Evolutionary conservation across 1,140 invertebrate species (phyloP), one percentile per base, ranked within the genome.

Genomic region (Parasteatoda tepidariorum): DNA sequence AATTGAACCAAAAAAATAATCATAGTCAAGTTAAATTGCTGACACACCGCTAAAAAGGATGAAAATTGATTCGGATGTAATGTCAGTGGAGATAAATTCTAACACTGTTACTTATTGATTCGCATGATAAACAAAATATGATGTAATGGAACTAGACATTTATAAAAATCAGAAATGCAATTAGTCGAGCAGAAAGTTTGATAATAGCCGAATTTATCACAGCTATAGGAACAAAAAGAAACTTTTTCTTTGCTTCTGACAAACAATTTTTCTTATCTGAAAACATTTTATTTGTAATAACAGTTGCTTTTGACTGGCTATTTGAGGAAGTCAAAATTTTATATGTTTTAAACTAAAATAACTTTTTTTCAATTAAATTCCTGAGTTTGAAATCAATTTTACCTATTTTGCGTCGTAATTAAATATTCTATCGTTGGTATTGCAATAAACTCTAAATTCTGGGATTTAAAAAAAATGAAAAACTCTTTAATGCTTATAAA

Each of bases 141-240:
- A 7, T 48, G n/a, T 33, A 73, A 73, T 34, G 70, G 70, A 57
- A 73, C n/a, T 48, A 13, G 70, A 31, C n/a, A 73, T 30, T 57
- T 48, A 59, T 33, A 34, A 73, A 73, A 57, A 30, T 24, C 26
- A 11, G 48, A 59, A 73, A 71, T 7, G 48, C 68, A 57, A 28
- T 24, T 38, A 57, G 54, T 6, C 30, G 26, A 26, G 48, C 48
- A 73, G 18, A 57, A 5, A 11, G 11, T 18, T 0, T 57, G 70
- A 73, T 73, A 73, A 73, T 34, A 59, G 28, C 15, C 26, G 48
- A 57, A 73, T 59, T 73, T 73, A 73, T 73, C 70, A 73, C 54
- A 9, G 38, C 9, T 13, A 48, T 9, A 18, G 38, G n/a, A n/a
- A n/a, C n/a, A n/a, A n/a, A n/a, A n/a, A 48, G 18, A 48, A 48